Conservation (phyloP, 2,888 invertebrate species). For the Rhaphigaster nebulosa region DNA sequence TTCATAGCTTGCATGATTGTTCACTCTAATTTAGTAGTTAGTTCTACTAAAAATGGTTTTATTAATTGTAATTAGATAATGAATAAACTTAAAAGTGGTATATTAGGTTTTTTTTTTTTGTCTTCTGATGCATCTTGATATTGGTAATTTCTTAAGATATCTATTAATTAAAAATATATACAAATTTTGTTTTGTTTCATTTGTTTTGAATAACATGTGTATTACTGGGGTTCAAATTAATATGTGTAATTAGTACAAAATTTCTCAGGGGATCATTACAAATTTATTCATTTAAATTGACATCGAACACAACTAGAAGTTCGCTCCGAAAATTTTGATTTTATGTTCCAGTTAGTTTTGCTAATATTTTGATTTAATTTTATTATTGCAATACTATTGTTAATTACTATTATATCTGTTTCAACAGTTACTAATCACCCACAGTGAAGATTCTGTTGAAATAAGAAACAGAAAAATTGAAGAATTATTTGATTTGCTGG, state of each 20-base stretch:
- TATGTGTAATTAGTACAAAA: neutral
- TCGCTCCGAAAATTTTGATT: neutral
- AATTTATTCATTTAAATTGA: neutral
- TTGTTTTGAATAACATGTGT: no score
- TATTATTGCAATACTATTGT: neutral
- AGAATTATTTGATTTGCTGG: neutral
- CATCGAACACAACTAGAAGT: neutral
- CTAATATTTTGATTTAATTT: neutral
- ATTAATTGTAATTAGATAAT: neutral
- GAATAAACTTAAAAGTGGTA: neutral
- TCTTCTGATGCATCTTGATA: neutral
- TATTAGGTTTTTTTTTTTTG: neutral
- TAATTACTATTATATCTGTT: neutral
- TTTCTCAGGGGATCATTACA: neutral
- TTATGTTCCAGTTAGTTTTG: no score
- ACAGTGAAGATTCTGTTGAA: slow-evolving; percentile 9
- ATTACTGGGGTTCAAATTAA: no score
- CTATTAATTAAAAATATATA: neutral
- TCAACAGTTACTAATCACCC: neutral
- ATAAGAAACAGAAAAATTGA: neutral
- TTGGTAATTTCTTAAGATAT: neutral
- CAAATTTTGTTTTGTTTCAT: no score
- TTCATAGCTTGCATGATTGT: neutral
- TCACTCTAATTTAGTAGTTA: neutral
- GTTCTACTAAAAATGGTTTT: neutral